Evolutionary conservation across 2,113 vertebrate genomes (phyloP).

Genomic region (Empidonax alnorum): DNA sequence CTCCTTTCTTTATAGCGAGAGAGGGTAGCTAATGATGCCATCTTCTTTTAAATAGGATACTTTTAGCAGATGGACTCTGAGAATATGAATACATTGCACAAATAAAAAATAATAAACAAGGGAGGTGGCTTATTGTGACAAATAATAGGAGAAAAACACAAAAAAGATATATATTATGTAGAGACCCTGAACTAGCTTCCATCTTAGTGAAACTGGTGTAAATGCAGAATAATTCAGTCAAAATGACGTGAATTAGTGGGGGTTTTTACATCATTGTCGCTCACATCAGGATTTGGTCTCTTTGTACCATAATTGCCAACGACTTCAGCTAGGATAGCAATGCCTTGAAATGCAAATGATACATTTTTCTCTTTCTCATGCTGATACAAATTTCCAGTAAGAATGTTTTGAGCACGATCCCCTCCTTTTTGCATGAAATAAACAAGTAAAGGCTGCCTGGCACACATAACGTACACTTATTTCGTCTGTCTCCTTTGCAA

Average conservation of each 20-base stretch:
- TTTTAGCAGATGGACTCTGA: constrained; percentile 82
- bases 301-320: background rate
- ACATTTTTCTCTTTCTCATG: constrained; percentile 14
- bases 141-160: constrained; percentile 20
- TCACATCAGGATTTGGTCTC: constrained; percentile 3
- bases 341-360: constrained; percentile 54
- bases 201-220: background rate
- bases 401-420: background rate
- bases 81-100: constrained; percentile 69
- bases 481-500: constrained; percentile 46
- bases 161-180: background rate
- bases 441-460: constrained; percentile 42
- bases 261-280: background rate
- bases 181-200: background rate
- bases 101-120: constrained; percentile 62
- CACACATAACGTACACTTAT: background rate
- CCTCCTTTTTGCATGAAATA: background rate
- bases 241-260: background rate
- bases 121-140: constrained; percentile 16
- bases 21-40: constrained; percentile 70
- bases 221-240: constrained; percentile 20
- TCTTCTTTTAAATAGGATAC: constrained; percentile 76
- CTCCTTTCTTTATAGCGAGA: constrained; percentile 73
- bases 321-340: constrained; percentile 7
- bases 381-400: background rate